Evolutionary conservation across 2,113 vertebrate genomes (phyloP).

Genomic region (Psophia crepitans): DNA sequence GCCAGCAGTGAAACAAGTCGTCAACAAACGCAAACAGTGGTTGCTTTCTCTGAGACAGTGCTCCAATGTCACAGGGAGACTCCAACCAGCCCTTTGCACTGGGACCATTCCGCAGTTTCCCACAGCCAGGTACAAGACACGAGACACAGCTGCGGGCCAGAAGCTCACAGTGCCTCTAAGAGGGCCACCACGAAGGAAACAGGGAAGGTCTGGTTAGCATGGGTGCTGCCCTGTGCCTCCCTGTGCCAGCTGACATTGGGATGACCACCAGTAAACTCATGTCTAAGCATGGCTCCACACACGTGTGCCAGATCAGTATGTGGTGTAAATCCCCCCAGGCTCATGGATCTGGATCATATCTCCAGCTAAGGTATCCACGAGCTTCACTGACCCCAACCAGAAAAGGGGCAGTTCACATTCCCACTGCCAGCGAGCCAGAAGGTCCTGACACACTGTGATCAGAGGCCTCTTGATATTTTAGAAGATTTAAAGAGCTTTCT

Average conservation of each 20-base stretch:
- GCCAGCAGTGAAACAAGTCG: slow-evolving; percentile 17
- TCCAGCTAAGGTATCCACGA: not conserved
- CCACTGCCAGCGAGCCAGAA: not conserved
- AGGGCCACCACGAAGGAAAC: not conserved
- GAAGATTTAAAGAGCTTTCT: not conserved
- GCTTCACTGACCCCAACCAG: not conserved
- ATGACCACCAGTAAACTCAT: not conserved
- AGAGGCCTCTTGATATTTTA: not conserved
- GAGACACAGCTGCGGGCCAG: not conserved
- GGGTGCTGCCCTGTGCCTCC: not conserved
- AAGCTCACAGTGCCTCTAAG: not conserved
- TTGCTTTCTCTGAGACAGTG: slow-evolving; percentile 3
- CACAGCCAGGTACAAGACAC: not conserved
- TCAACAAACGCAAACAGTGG: slow-evolving; percentile 46
- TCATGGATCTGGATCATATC: not conserved
- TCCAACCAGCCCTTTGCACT: not conserved
- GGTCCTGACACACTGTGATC: not conserved
- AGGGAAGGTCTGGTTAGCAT: not conserved
- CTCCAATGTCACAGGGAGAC: not conserved
- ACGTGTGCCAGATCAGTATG: rapidly evolving
- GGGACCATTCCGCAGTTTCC: not conserved
- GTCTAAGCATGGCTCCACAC: not conserved
- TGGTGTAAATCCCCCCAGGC: not conserved
- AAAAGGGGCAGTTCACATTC: not conserved
- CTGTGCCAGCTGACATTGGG: rapidly evolving